A percentile compares a stretch with the other conserved stretches of the same genome.
Conservation (phyloP, 1,140 invertebrate genomes). For the Drepana arcuata region DNA sequence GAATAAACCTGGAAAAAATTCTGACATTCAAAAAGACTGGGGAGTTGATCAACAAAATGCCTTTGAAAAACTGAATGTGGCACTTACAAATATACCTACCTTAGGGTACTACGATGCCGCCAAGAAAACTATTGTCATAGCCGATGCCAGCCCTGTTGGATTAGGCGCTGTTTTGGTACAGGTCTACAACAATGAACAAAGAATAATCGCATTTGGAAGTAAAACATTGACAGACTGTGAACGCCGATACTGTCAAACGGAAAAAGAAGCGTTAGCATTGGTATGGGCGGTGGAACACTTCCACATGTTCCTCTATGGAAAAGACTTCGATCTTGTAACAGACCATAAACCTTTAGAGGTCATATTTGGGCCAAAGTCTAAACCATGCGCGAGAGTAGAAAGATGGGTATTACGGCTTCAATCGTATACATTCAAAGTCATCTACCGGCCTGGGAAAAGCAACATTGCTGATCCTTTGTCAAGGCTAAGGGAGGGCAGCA, state of each 20-base stretch:
- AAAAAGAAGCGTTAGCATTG: conserved; percentile 28
- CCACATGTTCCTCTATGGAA: conserved; percentile 17
- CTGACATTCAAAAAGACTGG: conserved; percentile 6
- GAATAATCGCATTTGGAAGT: conserved; percentile 25
- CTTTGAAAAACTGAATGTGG: conserved; percentile 8
- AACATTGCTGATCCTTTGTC: conserved; percentile 3
- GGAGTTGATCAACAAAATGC: conserved; percentile 2
- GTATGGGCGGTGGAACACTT: conserved; percentile 21
- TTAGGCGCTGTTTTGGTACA: conserved; percentile 43
- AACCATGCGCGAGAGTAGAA: not conserved
- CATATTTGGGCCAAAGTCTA: not conserved
- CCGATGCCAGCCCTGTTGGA: conserved; percentile 59
- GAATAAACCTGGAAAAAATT: not conserved
- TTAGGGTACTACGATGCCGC: conserved; percentile 25
- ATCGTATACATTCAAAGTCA: not conserved
- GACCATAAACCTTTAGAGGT: conserved; percentile 40
- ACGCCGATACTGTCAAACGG: conserved; percentile 26
- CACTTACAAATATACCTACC: conserved; percentile 2
- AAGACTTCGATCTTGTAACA: conserved; percentile 30
- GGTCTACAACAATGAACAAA: conserved; percentile 8
- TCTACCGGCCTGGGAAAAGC: not conserved
- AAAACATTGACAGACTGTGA: conserved; percentile 20
- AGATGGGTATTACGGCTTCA: not conserved
- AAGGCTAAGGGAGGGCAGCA: no score
- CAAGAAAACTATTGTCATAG: conserved; percentile 33